Conservation (phyloP, 1,140 invertebrate species). For the Dreissena polymorpha region DNA sequence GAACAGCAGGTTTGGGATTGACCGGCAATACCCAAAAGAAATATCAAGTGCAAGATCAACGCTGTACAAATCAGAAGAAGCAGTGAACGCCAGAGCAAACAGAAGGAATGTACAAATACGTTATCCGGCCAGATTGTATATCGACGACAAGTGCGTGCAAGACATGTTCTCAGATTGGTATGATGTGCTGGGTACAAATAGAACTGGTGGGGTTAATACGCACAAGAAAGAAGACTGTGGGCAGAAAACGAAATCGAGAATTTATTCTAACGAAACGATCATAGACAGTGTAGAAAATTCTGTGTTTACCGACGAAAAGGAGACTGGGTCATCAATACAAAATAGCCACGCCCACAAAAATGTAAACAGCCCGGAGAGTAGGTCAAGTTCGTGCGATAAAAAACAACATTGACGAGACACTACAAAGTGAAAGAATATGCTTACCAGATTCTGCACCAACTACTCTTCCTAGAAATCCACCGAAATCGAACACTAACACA, state of each 20-base stretch:
- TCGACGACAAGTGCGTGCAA: slow-evolving; percentile 8
- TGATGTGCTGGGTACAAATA: background rate
- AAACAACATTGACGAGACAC: background rate
- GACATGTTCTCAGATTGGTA: slow-evolving; percentile 39
- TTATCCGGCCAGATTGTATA: slow-evolving; percentile 30
- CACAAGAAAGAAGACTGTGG: background rate
- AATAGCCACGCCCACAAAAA: background rate
- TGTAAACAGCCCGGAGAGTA: background rate
- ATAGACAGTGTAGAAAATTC: background rate
- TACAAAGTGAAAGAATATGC: background rate
- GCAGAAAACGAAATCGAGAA: background rate
- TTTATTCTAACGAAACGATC: background rate
- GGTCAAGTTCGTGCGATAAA: background rate
- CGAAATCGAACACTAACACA: background rate
- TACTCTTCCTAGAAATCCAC: background rate
- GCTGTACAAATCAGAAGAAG: slow-evolving; percentile 29
- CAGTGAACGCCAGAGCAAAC: background rate
- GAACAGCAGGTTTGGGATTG: slow-evolving; percentile 4
- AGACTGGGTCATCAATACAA: background rate
- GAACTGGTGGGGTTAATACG: background rate
- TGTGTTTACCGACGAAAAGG: background rate
- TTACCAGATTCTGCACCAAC: background rate
- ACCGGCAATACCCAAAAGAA: slow-evolving; percentile 31
- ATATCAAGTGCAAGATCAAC: slow-evolving; percentile 10
- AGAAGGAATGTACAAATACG: slow-evolving; percentile 24